Evolutionary conservation across 2,113 vertebrate genomes (phyloP), one percentile per base, ranked within the genome.

Genomic region (Calyptomena viridis): DNA sequence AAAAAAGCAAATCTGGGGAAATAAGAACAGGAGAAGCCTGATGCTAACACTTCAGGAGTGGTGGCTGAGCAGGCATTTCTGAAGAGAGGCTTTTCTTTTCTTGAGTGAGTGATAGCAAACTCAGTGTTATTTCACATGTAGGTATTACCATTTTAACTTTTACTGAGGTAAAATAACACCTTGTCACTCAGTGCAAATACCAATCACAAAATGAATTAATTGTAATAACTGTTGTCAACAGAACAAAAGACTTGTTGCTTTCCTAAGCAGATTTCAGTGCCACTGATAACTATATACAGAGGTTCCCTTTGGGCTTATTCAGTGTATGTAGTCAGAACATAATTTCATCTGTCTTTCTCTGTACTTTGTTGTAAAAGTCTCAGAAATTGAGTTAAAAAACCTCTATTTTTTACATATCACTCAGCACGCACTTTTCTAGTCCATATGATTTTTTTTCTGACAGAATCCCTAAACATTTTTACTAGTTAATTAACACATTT

Each of bases 181-280:
- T 98, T 99, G 99, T 99, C 99, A 98, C 97, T 99, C 98, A 98
- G 98, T 94, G 96, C 98, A 98, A 98, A 98, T 98, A 98, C 98
- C 98, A 98, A 97, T 98, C 99, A 98, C 98, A 97, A 98, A 98
- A 98, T 98, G 98, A 99, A 99, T 99, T 98, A 98, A 98, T 98
- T 98, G 98, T 99, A 98, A 99, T 99, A 98, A 98, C 98, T 98
- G 98, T 98, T 99, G 98, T 99, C 99, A 98, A 97, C 97, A 76
- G 97, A 98, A 98, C 96, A 98, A 98, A 98, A 98, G 98, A 99
- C 99, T 98, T 99, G 99, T 99, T 99, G 99, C 98, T 98, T 98
- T 97, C 96, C 97, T 97, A 96, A 97, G 98, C 99, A 98, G 98
- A 97, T 98, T 97, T 97, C 95, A 74, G 96, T 77, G 69, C 97